Evolutionary conservation across 2,797 vertebrate genomes (phyloP).

Genomic region (Chaunax sp.): DNA sequence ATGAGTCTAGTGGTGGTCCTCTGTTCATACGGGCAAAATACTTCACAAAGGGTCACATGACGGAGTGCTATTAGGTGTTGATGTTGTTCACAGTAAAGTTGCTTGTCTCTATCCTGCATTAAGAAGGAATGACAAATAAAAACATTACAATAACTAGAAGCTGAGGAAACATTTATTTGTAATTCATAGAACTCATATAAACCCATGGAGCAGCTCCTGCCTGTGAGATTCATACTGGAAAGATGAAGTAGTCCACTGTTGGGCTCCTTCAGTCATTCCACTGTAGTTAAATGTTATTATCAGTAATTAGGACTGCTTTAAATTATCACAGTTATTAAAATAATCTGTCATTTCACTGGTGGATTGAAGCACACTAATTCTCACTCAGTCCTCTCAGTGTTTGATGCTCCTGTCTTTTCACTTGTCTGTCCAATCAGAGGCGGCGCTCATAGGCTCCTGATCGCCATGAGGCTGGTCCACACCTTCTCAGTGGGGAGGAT

Average conservation of each 20-base stretch:
- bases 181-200: background rate
- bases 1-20: no score
- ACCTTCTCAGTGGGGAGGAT: slow-evolving; percentile 64
- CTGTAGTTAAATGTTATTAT: slow-evolving; percentile 6
- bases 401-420: background rate
- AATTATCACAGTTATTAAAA: slow-evolving; percentile 3
- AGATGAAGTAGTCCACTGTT: rapidly evolving
- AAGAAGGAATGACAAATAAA: background rate
- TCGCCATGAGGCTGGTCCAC: slow-evolving; percentile 71
- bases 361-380: slow-evolving; percentile 41
- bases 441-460: slow-evolving; percentile 60
- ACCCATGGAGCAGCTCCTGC: background rate
- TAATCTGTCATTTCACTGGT: slow-evolving; percentile 22
- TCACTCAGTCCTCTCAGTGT: background rate
- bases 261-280: background rate
- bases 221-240: no score
- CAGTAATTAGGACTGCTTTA: slow-evolving; percentile 14
- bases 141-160: background rate
- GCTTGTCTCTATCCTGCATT: no score
- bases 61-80: no score
- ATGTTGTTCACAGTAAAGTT: no score
- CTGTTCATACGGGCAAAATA: no score
- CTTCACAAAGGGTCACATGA: no score
- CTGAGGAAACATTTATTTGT: slow-evolving; percentile 19
- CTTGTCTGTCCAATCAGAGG: slow-evolving; percentile 22